Percentiles rank a stretch among this genome's conserved stretches.
phyloP scores from a whole-genome alignment of 2,888 invertebrate species.

The Apotomis capreana region DNA sequence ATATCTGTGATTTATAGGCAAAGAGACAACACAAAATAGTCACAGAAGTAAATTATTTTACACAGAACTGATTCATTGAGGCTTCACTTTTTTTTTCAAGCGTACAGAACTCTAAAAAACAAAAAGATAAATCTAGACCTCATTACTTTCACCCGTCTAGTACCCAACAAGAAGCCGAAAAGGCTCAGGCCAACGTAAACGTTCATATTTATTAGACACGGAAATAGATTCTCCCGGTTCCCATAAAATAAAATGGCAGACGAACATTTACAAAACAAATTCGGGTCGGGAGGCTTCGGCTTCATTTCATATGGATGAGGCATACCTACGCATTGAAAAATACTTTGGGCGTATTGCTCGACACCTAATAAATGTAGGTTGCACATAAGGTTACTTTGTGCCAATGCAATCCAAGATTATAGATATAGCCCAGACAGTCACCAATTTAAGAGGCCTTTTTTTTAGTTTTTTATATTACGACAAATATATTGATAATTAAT shows the following conservation, averaged over 20 bases:
- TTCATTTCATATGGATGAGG: conserved; percentile 40
- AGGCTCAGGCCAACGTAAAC: conserved; percentile 17
- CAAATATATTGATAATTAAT: too few species aligned
- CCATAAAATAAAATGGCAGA: conserved; percentile 35
- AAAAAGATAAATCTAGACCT: conserved; percentile 2
- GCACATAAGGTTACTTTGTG: not conserved
- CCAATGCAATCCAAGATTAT: too few species aligned
- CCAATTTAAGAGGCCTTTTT: too few species aligned
- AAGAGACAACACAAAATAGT: too few species aligned
- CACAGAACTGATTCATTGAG: too few species aligned
- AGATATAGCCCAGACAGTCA: too few species aligned
- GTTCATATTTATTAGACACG: conserved; percentile 27
- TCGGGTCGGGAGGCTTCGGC: conserved; percentile 25
- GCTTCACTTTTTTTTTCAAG: too few species aligned
- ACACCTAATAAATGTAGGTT: conserved; percentile 7
- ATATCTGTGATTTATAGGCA: too few species aligned
- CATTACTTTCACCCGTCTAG: conserved; percentile 5
- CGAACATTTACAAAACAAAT: conserved; percentile 40
- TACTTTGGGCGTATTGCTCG: conserved; percentile 17
- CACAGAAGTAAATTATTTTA: too few species aligned
- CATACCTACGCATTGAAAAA: conserved; percentile 21
- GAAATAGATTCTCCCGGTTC: conserved; percentile 37
- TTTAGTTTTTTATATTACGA: too few species aligned
- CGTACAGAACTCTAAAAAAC: not conserved
- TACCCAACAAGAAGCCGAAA: not conserved